Base-by-base conservation (phyloP, 2,113 vertebrate genomes). In the Varanus salvator region DNA sequence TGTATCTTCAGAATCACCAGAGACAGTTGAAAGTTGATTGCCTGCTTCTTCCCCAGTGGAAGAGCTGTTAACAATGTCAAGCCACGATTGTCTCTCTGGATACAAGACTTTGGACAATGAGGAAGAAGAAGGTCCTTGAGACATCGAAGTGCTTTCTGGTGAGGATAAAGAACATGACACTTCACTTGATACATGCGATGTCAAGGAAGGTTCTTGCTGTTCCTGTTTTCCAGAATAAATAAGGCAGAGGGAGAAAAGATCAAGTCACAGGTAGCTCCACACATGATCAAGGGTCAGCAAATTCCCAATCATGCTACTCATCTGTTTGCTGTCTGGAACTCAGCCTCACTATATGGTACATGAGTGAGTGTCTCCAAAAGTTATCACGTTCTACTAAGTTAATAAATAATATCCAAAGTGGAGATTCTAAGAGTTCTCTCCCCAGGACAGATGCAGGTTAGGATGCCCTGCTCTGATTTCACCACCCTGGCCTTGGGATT, bases 91-190 rank as follows among this genome's bases (percentile, higher is more conserved):
- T 78, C 97, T 97, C 9, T 98, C 97, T 0, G 94, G 93, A 86
- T 64, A 91, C 90, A 87, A 71, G 80, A 82, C 96, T 94, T 98
- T 98, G 89, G 97, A 95, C 0, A 95, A 60, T 3, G 97, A 97
- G 83, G 98, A 98, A 92, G 97, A 95, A 0, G 97, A 97, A 0
- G 90, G 92, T 38, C 96, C 97, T 87, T 97, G 94, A 1, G 98
- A 97, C 5, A 96, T 98, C 87, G 96, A 96, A 5, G 97, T 97
- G 52, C 97, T 98, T 94, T 98, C 98, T 66, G 97, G 97, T 23
- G 98, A 98, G 15, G 97, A 97, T 71, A 94, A 93, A 25, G 97
- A 98, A 81, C 96, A 96, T 0, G 97, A 97, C 60, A 96, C 95
- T 94, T 98, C 97, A 60, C 97, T 97, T 88, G 96, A 94, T n/a